Evolutionary conservation across 2,113 vertebrate genomes (phyloP).

Genomic region (Kryptolebias marmoratus): DNA sequence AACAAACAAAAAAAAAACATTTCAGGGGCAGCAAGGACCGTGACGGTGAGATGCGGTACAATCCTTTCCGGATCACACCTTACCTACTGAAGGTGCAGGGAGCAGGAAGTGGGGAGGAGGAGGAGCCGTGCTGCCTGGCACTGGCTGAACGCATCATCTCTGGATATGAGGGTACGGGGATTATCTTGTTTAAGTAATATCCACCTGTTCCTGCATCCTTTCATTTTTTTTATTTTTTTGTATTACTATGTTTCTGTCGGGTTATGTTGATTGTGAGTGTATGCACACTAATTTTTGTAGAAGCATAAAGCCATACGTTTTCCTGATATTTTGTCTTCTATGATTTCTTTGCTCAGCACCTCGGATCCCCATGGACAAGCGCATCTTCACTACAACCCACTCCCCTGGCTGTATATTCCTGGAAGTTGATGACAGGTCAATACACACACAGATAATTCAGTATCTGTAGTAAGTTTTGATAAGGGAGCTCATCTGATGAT

Average conservation of each 20-base stretch:
- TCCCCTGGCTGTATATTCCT: slow-evolving; percentile 91
- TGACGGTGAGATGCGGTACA: slow-evolving; percentile 80
- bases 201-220: neutral
- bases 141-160: slow-evolving; percentile 89
- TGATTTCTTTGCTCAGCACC: slow-evolving; percentile 78
- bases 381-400: slow-evolving; percentile 93
- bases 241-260: neutral
- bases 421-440: slow-evolving; percentile 91
- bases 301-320: neutral
- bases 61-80: slow-evolving; percentile 86
- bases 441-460: neutral
- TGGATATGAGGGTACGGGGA: slow-evolving; percentile 87
- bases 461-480: neutral
- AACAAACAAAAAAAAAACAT: neutral
- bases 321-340: neutral
- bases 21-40: slow-evolving; percentile 82
- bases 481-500: neutral
- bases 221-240: neutral
- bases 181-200: neutral
- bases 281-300: no score
- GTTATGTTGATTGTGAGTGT: no score
- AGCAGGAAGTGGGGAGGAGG: slow-evolving; percentile 53
- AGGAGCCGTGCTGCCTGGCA: slow-evolving; percentile 86
- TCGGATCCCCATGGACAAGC: slow-evolving; percentile 89
- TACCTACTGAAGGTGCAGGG: slow-evolving; percentile 83